Percentiles rank a stretch among this genome's conserved stretches.
Conservation (phyloP, 1,140 invertebrate species). For the Batillaria attramentaria region DNA sequence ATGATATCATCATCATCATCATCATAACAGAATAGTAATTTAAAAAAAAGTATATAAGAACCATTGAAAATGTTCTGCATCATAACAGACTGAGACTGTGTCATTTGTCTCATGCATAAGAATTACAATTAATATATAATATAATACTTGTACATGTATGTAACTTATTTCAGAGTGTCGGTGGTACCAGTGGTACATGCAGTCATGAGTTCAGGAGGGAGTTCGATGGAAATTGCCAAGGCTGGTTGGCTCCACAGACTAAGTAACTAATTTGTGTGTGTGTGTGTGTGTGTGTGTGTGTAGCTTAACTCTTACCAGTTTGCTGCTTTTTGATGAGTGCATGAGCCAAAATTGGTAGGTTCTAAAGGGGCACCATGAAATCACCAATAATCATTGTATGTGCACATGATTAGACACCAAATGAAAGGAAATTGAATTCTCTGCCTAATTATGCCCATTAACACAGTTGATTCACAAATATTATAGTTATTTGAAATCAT, state of each 20-base stretch:
- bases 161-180: background rate
- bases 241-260: constrained; percentile 58
- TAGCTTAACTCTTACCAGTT: no score
- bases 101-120: background rate
- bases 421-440: background rate
- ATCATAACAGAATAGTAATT: no score
- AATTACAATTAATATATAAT: background rate
- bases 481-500: no score
- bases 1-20: no score
- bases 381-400: background rate
- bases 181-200: no score
- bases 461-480: no score
- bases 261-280: no score
- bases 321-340: no score
- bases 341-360: no score
- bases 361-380: no score
- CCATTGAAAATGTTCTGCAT: no score
- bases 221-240: constrained; percentile 56
- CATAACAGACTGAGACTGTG: background rate
- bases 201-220: constrained; percentile 30
- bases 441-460: background rate
- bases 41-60: background rate
- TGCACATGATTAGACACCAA: background rate
- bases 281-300: no score
- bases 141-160: background rate